Evolutionary conservation across 2,888 invertebrate genomes (phyloP).

Genomic region (Eupsilia transversa): DNA sequence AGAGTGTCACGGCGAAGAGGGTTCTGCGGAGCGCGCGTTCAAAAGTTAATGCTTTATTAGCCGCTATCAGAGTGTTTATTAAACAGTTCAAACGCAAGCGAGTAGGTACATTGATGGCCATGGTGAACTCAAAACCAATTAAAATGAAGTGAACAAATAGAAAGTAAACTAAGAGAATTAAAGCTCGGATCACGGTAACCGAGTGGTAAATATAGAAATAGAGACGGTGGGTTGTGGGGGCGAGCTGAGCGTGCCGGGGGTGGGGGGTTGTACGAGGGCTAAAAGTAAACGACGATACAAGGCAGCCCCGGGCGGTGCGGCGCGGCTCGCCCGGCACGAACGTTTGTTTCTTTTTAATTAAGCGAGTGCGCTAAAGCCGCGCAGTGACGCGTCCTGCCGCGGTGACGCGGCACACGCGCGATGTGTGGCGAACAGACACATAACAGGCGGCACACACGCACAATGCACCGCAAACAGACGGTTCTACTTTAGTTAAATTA

Average conservation of each 20-base stretch:
- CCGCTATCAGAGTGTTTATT: background rate
- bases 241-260: background rate
- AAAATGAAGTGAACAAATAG: slow-evolving; percentile 51
- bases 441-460: background rate
- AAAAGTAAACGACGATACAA: slow-evolving; percentile 51
- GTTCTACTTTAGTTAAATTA: too few relatives aligned
- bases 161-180: slow-evolving; percentile 36
- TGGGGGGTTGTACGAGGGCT: slow-evolving; percentile 4
- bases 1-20: background rate
- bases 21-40: background rate
- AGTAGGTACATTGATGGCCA: slow-evolving; percentile 17
- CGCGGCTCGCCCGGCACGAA: slow-evolving; percentile 14
- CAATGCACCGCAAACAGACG: background rate
- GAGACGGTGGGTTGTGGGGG: slow-evolving; percentile 9
- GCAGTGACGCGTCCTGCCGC: background rate
- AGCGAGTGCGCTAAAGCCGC: slow-evolving; percentile 44
- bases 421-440: background rate
- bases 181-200: slow-evolving; percentile 43
- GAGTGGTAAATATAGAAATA: slow-evolving; percentile 58
- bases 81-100: background rate
- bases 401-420: background rate
- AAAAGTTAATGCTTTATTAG: background rate
- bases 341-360: slow-evolving; percentile 69
- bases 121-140: slow-evolving; percentile 40
- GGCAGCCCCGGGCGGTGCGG: slow-evolving; percentile 26